phyloP scores from a whole-genome alignment of 2,797 vertebrate species.

The Sebastes goodei region DNA sequence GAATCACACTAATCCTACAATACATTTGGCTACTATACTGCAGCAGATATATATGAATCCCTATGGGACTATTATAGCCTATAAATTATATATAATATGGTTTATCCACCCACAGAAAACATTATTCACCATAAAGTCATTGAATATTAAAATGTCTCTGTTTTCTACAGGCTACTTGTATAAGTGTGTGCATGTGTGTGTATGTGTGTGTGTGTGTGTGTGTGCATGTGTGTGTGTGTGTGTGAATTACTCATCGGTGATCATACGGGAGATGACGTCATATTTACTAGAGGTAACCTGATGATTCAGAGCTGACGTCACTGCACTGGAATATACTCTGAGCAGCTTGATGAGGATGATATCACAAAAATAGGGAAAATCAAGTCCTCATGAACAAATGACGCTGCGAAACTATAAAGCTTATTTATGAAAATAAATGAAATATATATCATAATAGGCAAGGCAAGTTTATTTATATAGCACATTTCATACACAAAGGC shows the following conservation, averaged over 20 bases:
- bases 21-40: neutral
- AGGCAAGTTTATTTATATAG: too few relatives aligned
- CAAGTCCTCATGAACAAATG: fast-evolving
- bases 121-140: neutral
- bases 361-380: neutral
- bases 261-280: constrained; percentile 69
- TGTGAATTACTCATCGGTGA: constrained; percentile 39
- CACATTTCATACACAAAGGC: too few relatives aligned
- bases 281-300: constrained; percentile 20
- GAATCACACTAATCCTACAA: constrained; percentile 30
- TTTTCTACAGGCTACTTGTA: neutral
- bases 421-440: neutral
- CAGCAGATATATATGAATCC: constrained; percentile 12
- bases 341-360: neutral
- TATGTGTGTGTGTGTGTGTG: neutral
- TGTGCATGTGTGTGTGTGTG: neutral
- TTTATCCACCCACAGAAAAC: neutral
- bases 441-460: neutral
- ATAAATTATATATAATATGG: neutral
- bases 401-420: neutral
- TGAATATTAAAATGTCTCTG: neutral
- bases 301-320: constrained; percentile 30
- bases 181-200: neutral
- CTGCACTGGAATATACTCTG: neutral
- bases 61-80: neutral